These are phyloP conservation scores for Phyllotreta striolata DNA, from an alignment of 2,888 invertebrate species.

Conservation along the genomic window DNA sequence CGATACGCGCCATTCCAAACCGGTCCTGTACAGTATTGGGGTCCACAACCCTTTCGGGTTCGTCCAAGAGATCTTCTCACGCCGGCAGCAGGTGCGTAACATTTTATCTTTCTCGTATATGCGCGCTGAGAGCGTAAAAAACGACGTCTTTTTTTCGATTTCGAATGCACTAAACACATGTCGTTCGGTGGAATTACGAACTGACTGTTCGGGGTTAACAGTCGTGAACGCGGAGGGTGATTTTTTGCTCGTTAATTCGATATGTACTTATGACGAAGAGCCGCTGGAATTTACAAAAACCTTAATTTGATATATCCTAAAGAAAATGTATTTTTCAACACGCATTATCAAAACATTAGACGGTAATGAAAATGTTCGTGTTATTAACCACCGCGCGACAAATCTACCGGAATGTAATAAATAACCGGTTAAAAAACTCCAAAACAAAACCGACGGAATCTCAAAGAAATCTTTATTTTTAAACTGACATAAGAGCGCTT, in stretches of 20 bases:
- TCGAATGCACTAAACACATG: conserved; percentile 15
- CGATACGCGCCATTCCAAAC: conserved; percentile 18
- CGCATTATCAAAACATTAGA: background rate
- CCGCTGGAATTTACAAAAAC: no score
- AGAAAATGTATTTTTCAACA: background rate
- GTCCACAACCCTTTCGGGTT: conserved; percentile 18
- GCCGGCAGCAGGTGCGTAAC: conserved; percentile 24
- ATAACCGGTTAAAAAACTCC: conserved; percentile 16
- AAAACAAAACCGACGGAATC: conserved; percentile 9
- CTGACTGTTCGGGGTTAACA: conserved; percentile 6
- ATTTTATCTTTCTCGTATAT: conserved; percentile 5
- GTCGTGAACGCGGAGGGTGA: background rate
- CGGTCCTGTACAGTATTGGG: conserved; percentile 26
- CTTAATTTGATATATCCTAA: no score
- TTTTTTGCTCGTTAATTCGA: conserved; percentile 12
- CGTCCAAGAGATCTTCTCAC: conserved; percentile 29
- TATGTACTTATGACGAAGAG: background rate
- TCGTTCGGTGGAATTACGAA: background rate
- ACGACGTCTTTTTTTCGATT: background rate
- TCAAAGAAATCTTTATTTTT: conserved; percentile 35
- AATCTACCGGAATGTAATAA: conserved; percentile 12
- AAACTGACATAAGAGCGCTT: conserved; percentile 36
- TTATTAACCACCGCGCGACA: background rate
- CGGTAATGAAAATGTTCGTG: background rate
- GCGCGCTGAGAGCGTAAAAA: conserved; percentile 4